Conservation (phyloP, 2,888 invertebrate species). For the Xylota sylvarum region DNA sequence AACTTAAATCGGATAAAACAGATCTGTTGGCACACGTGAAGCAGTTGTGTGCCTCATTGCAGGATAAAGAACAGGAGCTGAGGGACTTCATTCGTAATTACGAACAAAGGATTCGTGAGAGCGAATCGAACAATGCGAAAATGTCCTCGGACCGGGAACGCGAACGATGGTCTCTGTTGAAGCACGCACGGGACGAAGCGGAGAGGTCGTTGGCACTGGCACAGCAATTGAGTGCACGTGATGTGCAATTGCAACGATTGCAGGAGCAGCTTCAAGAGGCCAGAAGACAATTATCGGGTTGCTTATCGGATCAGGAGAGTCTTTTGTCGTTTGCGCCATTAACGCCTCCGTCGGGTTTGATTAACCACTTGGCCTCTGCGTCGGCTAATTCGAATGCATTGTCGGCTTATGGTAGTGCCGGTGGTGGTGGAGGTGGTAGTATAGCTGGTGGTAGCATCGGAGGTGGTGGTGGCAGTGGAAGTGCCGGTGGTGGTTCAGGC, state of each 20-base stretch:
- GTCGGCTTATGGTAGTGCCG: conserved; percentile 81
- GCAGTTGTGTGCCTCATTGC: conserved; percentile 95
- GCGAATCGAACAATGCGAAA: conserved; percentile 88
- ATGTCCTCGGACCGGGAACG: conserved; percentile 90
- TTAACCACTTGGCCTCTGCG: conserved; percentile 85
- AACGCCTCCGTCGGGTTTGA: conserved; percentile 86
- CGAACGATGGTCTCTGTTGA: conserved; percentile 94
- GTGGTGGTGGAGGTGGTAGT: conserved; percentile 86
- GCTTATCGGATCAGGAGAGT: conserved; percentile 94
- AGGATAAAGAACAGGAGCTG: conserved; percentile 97
- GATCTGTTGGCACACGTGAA: conserved; percentile 97
- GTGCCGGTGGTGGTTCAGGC: conserved; percentile 83
- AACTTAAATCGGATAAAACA: conserved; percentile 96
- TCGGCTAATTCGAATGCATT: conserved; percentile 78
- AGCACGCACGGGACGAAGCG: conserved; percentile 95
- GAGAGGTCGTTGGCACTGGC: conserved; percentile 94
- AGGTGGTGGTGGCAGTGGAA: conserved; percentile 88
- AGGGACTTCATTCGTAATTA: conserved; percentile 97
- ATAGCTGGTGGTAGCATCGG: conserved; percentile 85
- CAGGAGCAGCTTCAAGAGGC: conserved; percentile 94
- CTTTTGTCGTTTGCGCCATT: conserved; percentile 90
- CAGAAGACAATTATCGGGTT: conserved; percentile 91
- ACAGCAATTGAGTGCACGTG: conserved; percentile 94
- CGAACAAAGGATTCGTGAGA: conserved; percentile 94
- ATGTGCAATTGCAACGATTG: conserved; percentile 93